Base-by-base conservation (phyloP, 2,113 vertebrate species). In the Anhinga anhinga region DNA sequence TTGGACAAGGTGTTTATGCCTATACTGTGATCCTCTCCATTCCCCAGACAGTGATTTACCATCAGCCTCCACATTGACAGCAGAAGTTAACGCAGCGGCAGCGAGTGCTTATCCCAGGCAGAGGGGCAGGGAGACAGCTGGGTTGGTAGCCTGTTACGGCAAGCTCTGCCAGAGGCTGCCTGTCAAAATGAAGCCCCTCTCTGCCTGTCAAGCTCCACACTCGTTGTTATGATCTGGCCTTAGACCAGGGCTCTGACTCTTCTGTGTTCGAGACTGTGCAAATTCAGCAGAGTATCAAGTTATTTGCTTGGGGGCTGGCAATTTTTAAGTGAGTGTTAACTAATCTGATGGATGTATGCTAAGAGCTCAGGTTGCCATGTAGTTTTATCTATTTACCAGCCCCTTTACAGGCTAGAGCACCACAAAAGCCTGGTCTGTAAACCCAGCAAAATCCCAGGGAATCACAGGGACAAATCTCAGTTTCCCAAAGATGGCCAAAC, bases 51-150 rank as follows among this genome's bases (percentile, higher is more conserved):
- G 63, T 94, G 91, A 95, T 90, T 94, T 95, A 80, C 76, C 67
- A 62, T 29, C 94, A 93, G 74, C 19, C 23, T 72, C 71, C 2
- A 0, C 40, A 8, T 8, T 95, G 96, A 93, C 88, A 95, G 88
- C 78, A 70, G 81, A 73, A 93, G 67, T 83, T 88, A 96, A 83
- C 14, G 13, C 52, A 65, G 67, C 32, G 1, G 62, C 90, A 92
- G 70, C 3, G 62, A 87, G 73, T 26, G 49, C 61, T 84, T 86
- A 85, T 85, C 78, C 62, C 71, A 84, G 81, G 56, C 84, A 93
- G 70, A 95, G 92, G 82, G 74, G 81, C 73, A 95, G 63, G 56
- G 77, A 94, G 89, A 84, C 87, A 93, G 93, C 92, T 96, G 91
- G 56, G 66, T 44, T 94, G 84, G 91, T 94, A 94, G 88, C 76